These are phyloP conservation scores for Drosophila gunungcola DNA, from an alignment of 1,140 invertebrate species.

Conservation along the genomic window DNA sequence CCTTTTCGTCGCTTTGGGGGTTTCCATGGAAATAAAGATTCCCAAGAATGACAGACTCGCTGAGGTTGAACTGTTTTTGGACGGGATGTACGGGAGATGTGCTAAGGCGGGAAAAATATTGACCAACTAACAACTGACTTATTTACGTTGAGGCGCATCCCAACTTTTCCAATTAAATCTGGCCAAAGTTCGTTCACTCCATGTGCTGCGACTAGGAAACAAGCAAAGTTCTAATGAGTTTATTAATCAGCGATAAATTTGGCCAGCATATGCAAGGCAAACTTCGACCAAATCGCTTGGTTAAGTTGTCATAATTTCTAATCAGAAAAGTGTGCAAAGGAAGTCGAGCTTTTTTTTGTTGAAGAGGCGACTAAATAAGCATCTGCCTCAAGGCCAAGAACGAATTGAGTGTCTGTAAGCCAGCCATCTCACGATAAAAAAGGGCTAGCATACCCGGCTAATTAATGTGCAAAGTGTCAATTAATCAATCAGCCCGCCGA, in stretches of 20 bases:
- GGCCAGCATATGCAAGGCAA: constrained; percentile 25
- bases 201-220: constrained; percentile 43
- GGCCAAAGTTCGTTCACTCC: constrained; percentile 33
- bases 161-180: constrained; percentile 78
- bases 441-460: constrained; percentile 45
- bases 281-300: not conserved
- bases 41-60: constrained; percentile 24
- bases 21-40: constrained; percentile 27
- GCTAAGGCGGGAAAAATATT: constrained; percentile 25
- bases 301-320: constrained; percentile 71
- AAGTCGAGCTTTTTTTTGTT: constrained; percentile 13
- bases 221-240: constrained; percentile 78
- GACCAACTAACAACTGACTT: constrained; percentile 45
- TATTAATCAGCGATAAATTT: constrained; percentile 74
- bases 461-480: constrained; percentile 83
- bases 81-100: constrained; percentile 5
- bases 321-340: constrained; percentile 29
- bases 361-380: constrained; percentile 2
- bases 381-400: constrained; percentile 44
- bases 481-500: constrained; percentile 78
- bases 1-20: constrained; percentile 23
- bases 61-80: constrained; percentile 8
- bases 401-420: constrained; percentile 33
- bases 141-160: constrained; percentile 1
- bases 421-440: constrained; percentile 21